Evolutionary conservation across 2,888 invertebrate genomes (phyloP).

Genomic region (Dasysyrphus albostriatus): DNA sequence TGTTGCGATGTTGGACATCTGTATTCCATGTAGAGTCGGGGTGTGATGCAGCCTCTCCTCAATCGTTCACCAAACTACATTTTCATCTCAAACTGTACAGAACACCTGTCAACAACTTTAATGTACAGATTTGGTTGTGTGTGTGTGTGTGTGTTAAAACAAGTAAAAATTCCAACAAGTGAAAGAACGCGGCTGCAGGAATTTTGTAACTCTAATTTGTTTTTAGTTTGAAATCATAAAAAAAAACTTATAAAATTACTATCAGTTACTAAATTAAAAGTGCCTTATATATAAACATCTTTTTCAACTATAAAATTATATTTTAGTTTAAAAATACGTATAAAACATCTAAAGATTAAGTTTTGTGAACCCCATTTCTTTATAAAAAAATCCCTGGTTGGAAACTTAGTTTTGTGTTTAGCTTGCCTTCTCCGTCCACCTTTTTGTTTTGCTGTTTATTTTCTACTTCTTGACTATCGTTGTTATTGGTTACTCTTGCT

Average conservation of each 20-base stretch:
- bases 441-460: constrained; percentile 60
- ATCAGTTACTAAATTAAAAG: constrained; percentile 13
- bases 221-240: constrained; percentile 30
- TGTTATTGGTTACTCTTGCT: constrained; percentile 3
- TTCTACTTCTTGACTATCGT: constrained; percentile 29
- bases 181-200: constrained; percentile 62
- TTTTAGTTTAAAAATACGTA: background rate
- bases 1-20: too few relatives aligned
- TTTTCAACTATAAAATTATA: background rate
- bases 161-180: constrained; percentile 63
- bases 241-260: constrained; percentile 11
- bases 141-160: constrained; percentile 19
- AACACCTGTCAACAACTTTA: constrained; percentile 58
- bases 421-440: background rate
- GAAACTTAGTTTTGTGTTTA: constrained; percentile 40
- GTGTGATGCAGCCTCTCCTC: too few relatives aligned
- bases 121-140: background rate
- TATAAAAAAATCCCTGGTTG: constrained; percentile 27
- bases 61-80: too few relatives aligned
- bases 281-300: constrained; percentile 40
- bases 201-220: constrained; percentile 15
- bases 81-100: constrained; percentile 14
- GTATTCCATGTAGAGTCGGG: too few relatives aligned
- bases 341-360: background rate
- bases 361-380: constrained; percentile 1